These are phyloP conservation scores for Aurelia coerulea DNA, from an alignment of 30 jellyfish, hydroid and myxozoan genomes.

Conservation along the genomic window DNA sequence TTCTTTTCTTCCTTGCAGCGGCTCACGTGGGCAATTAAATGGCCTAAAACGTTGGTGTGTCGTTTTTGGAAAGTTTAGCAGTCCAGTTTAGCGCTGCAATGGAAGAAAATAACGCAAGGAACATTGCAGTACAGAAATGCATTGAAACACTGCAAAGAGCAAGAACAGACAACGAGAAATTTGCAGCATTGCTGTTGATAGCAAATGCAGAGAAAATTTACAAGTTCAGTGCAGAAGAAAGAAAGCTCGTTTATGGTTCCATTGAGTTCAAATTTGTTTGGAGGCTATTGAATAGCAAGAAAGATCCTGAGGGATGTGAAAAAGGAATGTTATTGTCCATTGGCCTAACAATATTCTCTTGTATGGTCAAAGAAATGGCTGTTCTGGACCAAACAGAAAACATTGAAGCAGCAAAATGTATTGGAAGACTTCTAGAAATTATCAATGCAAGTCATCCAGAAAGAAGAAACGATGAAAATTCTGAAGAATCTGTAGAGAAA, in stretches of 20 bases:
- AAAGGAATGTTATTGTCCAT: conserved; percentile 9
- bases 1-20: background rate
- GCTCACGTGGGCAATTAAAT: too few relatives aligned
- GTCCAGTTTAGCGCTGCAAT: background rate
- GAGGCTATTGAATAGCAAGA: conserved; percentile 1
- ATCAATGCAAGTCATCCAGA: background rate
- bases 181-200: conserved; percentile 37
- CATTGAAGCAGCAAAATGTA: background rate
- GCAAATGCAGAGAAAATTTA: conserved; percentile 20
- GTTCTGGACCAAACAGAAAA: background rate
- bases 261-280: conserved; percentile 21
- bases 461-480: background rate
- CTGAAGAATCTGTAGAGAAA: background rate
- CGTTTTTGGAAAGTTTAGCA: too few relatives aligned
- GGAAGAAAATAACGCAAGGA: background rate
- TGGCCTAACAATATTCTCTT: conserved; percentile 24
- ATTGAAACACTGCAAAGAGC: conserved; percentile 8
- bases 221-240: conserved; percentile 4
- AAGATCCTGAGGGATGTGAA: conserved; percentile 19
- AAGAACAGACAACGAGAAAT: conserved; percentile 35
- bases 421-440: conserved; percentile 7
- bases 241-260: conserved; percentile 7
- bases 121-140: background rate
- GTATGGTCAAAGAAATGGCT: conserved; percentile 19
- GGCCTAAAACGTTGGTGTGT: too few relatives aligned